Evolutionary conservation across 2,888 invertebrate genomes (phyloP).

Genomic region (Agrotis clavis): DNA sequence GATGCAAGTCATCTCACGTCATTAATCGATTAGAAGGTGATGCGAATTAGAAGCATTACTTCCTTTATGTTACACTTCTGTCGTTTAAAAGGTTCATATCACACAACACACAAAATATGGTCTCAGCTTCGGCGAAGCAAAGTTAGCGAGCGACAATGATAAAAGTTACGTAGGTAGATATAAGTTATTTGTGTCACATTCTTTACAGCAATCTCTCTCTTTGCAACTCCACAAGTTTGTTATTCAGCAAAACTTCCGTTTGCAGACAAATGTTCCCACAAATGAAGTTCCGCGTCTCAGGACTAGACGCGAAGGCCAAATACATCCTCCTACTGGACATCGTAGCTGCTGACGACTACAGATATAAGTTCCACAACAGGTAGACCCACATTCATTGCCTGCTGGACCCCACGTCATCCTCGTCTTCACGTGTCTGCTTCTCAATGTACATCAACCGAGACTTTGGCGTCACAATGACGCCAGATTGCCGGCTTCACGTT

Average conservation of each 20-base stretch:
- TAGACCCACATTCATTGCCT: slow-evolving; percentile 82
- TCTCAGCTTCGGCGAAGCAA: background rate
- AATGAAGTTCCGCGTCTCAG: slow-evolving; percentile 99
- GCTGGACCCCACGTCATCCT: slow-evolving; percentile 72
- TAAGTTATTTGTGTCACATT: slow-evolving; percentile 35
- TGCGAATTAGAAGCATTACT: background rate
- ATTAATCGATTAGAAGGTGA: background rate
- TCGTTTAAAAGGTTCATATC: slow-evolving; percentile 40
- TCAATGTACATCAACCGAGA: slow-evolving; percentile 73
- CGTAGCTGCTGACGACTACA: slow-evolving; percentile 99
- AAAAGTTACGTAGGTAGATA: slow-evolving; percentile 27
- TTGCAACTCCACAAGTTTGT: slow-evolving; percentile 16
- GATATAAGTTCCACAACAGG: slow-evolving; percentile 99
- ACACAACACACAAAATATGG: slow-evolving; percentile 24
- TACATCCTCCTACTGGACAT: slow-evolving; percentile 99
- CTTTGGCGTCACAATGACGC: slow-evolving; percentile 70
- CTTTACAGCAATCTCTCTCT: slow-evolving; percentile 32
- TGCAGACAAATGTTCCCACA: slow-evolving; percentile 99
- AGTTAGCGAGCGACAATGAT: slow-evolving; percentile 22
- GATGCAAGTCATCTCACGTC: slow-evolving; percentile 1
- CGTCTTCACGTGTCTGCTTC: slow-evolving; percentile 68
- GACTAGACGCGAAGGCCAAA: slow-evolving; percentile 99
- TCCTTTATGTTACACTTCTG: background rate
- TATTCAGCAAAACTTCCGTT: slow-evolving; percentile 76
- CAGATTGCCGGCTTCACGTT: slow-evolving; percentile 75